Conservation (phyloP, 2,113 vertebrate genomes). For the Anguilla japonica region DNA sequence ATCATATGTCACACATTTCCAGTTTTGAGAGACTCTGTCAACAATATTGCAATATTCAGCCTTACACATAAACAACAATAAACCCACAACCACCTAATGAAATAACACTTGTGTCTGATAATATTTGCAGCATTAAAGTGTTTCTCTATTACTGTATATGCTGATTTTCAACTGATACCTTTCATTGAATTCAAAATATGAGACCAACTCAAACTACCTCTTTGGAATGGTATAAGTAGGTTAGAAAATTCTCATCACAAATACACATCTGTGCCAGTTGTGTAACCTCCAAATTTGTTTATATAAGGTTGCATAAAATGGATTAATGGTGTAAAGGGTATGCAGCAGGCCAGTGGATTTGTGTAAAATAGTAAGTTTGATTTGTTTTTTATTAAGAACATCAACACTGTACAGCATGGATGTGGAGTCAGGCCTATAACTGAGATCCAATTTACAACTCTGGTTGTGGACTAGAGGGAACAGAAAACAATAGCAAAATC, state of each 20-base stretch:
- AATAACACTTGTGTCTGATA: not conserved
- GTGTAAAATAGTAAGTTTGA: not conserved
- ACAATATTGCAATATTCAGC: not conserved
- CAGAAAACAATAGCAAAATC: not conserved
- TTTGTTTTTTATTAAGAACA: not conserved
- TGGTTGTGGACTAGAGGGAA: not conserved
- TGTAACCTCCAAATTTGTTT: not conserved
- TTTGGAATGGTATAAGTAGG: not conserved
- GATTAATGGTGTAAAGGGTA: not conserved
- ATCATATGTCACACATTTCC: not conserved
- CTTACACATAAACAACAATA: not conserved
- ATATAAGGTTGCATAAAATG: not conserved
- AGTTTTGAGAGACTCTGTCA: not conserved
- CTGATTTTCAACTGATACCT: not conserved
- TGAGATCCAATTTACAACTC: not conserved
- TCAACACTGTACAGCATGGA: not conserved
- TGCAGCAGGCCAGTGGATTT: not conserved
- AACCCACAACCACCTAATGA: not conserved
- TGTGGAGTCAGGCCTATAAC: not conserved
- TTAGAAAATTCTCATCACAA: not conserved
- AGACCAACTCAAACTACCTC: not conserved
- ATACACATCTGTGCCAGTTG: not conserved
- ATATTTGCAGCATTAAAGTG: not conserved
- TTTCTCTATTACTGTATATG: not conserved
- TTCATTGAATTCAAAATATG: not conserved